Evolutionary conservation across 2,888 invertebrate genomes (phyloP).

Genomic region (Hyposoter didymator): DNA sequence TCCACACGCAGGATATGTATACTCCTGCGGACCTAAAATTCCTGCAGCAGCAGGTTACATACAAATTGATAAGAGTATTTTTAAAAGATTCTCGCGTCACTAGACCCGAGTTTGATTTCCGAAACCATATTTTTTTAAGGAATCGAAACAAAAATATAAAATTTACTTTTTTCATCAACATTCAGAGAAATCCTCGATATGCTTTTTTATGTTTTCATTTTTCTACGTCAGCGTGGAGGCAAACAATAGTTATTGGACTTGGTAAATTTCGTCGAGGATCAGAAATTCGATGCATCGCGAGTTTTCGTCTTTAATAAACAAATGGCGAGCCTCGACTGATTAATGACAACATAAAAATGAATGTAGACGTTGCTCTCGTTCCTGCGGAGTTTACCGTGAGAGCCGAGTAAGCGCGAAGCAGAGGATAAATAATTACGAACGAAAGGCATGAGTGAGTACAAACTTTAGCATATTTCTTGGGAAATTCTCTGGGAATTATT

Average conservation of each 20-base stretch:
- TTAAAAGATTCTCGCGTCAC: conserved; percentile 9
- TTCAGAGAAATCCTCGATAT: neutral
- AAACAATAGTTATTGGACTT: neutral
- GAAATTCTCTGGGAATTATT: conserved; percentile 6
- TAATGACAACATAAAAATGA: conserved; percentile 29
- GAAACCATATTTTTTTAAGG: neutral
- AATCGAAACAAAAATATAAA: conserved; percentile 1
- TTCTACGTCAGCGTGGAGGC: neutral
- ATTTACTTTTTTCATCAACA: neutral
- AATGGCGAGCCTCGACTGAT: neutral
- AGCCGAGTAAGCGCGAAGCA: neutral
- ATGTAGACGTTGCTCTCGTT: conserved; percentile 15
- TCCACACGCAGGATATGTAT: neutral
- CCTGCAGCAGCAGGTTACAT: neutral
- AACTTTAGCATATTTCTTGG: conserved; percentile 35
- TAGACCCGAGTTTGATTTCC: neutral
- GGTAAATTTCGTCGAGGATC: too few species aligned
- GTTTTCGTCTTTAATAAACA: neutral
- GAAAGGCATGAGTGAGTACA: conserved; percentile 22
- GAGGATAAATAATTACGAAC: conserved; percentile 40
- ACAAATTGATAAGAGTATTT: neutral
- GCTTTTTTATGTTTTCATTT: neutral
- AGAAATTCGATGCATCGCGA: too few species aligned
- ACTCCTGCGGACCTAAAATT: conserved; percentile 27
- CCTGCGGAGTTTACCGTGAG: neutral